phyloP scores from a whole-genome alignment of 2,888 invertebrate species.

The Yponomeuta plumbellus region DNA sequence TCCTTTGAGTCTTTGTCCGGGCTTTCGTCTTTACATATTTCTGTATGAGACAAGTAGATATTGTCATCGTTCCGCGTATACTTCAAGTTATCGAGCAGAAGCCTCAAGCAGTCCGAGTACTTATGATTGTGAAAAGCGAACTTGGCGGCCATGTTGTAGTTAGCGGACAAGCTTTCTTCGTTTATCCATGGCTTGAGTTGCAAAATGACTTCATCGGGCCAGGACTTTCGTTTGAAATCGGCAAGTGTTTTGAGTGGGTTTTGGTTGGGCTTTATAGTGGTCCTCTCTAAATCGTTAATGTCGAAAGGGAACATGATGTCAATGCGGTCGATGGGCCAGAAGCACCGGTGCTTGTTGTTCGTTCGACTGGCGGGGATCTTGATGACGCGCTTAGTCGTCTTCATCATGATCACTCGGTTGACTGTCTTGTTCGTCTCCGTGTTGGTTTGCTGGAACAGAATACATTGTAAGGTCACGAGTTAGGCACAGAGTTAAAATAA shows the following conservation, averaged over 20 bases:
- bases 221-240: slow-evolving; percentile 57
- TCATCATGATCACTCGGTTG: slow-evolving; percentile 80
- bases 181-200: slow-evolving; percentile 57
- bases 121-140: slow-evolving; percentile 52
- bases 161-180: slow-evolving; percentile 41
- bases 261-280: slow-evolving; percentile 42
- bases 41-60: slow-evolving; percentile 47
- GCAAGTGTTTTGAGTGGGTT: slow-evolving; percentile 50
- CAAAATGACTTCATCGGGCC: slow-evolving; percentile 58
- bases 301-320: slow-evolving; percentile 65
- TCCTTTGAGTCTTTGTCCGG: slow-evolving; percentile 24
- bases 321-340: slow-evolving; percentile 56
- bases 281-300: slow-evolving; percentile 43
- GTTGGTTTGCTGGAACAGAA: slow-evolving; percentile 58
- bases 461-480: not conserved
- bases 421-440: slow-evolving; percentile 51
- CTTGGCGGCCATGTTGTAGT: slow-evolving; percentile 62
- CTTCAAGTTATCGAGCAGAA: slow-evolving; percentile 49
- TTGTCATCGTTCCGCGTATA: slow-evolving; percentile 32
- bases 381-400: slow-evolving; percentile 83
- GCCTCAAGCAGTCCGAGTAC: slow-evolving; percentile 52
- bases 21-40: slow-evolving; percentile 26
- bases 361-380: slow-evolving; percentile 75
- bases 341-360: slow-evolving; percentile 58
- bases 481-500: too few relatives aligned